Base-by-base conservation (phyloP, 2,113 vertebrate genomes). In the Crotalus helleri region DNA sequence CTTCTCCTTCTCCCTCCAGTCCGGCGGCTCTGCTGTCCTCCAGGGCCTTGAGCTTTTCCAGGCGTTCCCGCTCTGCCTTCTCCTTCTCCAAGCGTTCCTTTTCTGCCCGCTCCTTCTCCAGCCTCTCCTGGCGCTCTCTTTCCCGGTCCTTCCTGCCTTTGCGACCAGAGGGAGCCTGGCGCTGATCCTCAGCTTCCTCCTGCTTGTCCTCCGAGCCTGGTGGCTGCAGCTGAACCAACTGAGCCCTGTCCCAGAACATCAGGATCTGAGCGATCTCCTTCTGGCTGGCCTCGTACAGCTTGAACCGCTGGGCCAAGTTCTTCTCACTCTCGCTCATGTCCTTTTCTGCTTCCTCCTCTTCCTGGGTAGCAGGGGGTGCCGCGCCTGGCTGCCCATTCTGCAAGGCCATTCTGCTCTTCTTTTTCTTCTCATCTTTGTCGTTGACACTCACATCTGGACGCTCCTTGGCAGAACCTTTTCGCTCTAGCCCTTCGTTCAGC, bases 181-280 rank as follows among this genome's bases (percentile, higher is more conserved):
- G 97, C 91, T 97, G 96, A 13, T 98, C 98, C 0, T 98, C 97
- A 0, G 88, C 61, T 5, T 95, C 97, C 0, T 91, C 95, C 3
- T 8, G 1, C 6, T 13, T 0, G 0, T 98, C 98, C 3, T 98
- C 97, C 0, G 57, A 4, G 7, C 92, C 92, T 0, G 94, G 0
- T 0, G 97, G 96, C 3, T 93, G 95, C 55, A 97, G n/a, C 74
- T 98, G 88, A 0, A 95, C 2, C 6, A 98, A 97, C 58, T 96
- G 98, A 39, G 92, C 95, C 13, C 98, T 97, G 97, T 99, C 98
- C 99, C 99, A 99, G 96, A 93, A 95, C 1, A 94, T 93, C 88
- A 99, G 95, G 87, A 98, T 94, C 90, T 95, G 96, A 0, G 89
- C 9, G 1, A 99, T 87, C 0, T 97, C 96, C 21, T 95, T 96